Percentiles rank a stretch among this genome's conserved stretches.
These are phyloP conservation scores for Acromyrmex heyeri DNA, from an alignment of 1,140 invertebrate genomes.

Conservation along the genomic window DNA sequence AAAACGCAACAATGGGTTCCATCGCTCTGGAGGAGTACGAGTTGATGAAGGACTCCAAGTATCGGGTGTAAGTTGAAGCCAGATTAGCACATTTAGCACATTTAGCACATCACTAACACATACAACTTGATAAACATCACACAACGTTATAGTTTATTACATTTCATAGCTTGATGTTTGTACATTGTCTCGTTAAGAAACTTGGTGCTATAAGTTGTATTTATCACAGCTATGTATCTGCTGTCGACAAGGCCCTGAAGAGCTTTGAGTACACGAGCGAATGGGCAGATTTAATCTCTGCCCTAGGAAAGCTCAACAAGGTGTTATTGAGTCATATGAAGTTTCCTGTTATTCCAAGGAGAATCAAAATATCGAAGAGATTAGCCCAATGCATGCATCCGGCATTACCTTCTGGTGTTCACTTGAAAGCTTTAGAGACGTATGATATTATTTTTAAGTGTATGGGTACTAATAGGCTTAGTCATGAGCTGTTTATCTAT, in stretches of 20 bases:
- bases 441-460: conserved; percentile 98
- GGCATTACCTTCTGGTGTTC: conserved; percentile 95
- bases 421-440: conserved; percentile 97
- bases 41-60: conserved; percentile 92
- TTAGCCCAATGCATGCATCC: conserved; percentile 98
- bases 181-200: background rate
- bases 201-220: conserved; percentile 18
- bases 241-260: conserved; percentile 96
- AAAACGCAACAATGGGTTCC: conserved; percentile 82
- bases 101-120: background rate
- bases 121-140: background rate
- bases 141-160: background rate
- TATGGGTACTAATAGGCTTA: conserved; percentile 94
- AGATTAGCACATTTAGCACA: background rate
- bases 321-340: conserved; percentile 93
- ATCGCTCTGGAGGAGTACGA: conserved; percentile 90
- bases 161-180: background rate
- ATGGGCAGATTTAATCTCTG: conserved; percentile 98
- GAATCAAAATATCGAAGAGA: conserved; percentile 96
- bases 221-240: conserved; percentile 89
- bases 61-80: conserved; percentile 88
- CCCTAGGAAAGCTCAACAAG: conserved; percentile 97
- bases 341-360: conserved; percentile 95
- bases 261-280: conserved; percentile 98
- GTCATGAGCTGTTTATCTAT: conserved; percentile 95